Percentiles rank a stretch among this genome's conserved stretches.
phyloP scores from a whole-genome alignment of 2,888 invertebrate species.

The Invenusta paracnida region DNA sequence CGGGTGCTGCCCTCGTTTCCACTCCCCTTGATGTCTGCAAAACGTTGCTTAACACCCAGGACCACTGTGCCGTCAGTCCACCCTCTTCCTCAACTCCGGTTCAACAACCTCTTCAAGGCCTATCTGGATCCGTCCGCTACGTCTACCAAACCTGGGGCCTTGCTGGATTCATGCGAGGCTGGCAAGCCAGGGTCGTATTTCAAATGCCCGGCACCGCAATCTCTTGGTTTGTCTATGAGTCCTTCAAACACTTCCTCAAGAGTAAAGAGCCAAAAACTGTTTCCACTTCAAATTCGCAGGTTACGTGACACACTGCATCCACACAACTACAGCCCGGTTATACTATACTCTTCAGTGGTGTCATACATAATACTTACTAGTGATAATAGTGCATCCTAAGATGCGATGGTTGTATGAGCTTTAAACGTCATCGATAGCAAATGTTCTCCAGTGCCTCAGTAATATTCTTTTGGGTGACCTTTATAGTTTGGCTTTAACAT shows the following conservation, averaged over 20 bases:
- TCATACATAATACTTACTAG: too few relatives aligned
- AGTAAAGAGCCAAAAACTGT: too few relatives aligned
- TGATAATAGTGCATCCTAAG: too few relatives aligned
- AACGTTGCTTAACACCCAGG: conserved; percentile 85
- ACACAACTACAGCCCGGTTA: too few relatives aligned
- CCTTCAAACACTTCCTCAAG: conserved; percentile 68
- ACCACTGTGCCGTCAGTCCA: background rate
- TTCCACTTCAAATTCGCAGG: too few relatives aligned
- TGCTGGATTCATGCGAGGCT: conserved; percentile 65
- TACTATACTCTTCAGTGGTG: too few relatives aligned
- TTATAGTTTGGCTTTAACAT: too few relatives aligned
- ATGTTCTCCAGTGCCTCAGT: too few relatives aligned
- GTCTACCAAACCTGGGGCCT: conserved; percentile 75
- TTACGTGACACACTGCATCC: too few relatives aligned
- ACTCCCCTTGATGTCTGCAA: conserved; percentile 96
- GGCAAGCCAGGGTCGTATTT: conserved; percentile 79
- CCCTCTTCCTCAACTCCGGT: background rate
- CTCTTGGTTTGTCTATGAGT: conserved; percentile 97
- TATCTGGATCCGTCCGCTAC: conserved; percentile 72
- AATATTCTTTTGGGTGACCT: too few relatives aligned
- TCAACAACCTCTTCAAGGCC: conserved; percentile 66
- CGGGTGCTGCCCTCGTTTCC: conserved; percentile 84
- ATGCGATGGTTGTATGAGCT: too few relatives aligned
- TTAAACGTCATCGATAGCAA: too few relatives aligned
- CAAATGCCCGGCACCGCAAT: conserved; percentile 98